Base-by-base conservation (phyloP, 2,797 vertebrate species). In the Gallirallus australis region DNA sequence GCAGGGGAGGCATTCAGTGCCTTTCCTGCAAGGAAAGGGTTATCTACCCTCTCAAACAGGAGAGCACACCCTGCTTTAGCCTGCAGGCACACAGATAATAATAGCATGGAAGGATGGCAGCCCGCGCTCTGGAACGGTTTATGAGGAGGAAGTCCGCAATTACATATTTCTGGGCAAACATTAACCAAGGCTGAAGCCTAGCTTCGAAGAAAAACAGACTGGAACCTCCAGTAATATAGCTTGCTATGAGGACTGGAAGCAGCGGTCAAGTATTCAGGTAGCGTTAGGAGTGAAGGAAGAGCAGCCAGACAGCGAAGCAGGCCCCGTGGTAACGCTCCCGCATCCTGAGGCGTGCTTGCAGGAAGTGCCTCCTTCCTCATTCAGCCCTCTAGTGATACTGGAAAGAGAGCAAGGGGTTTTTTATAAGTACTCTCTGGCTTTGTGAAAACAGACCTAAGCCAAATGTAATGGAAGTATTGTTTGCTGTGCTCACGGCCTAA, bases 141-240 rank as follows among this genome's bases (percentile, higher is more conserved):
- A 98, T 98, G 98, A 98, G 98, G 98, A 98, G 98, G 98, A 99
- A 98, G 98, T 98, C 98, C 89, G 86, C 98, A 98, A 98, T 99
- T 98, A 98, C 98, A 99, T 98, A 98, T 98, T 98, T 99, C 98
- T 98, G 98, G 98, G 98, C 98, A 99, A 99, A 99, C 98, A 98
- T 98, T 98, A 99, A 99, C 98, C 98, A 97, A 97, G 97, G 96
- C 95, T 96, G 97, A 97, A 98, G 97, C 97, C 86, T 90, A 97
- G 97, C 95, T 97, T 98, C 90, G 95, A 96, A 98, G 97, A 94
- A 97, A 97, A 98, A 98, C 97, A 94, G 96, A 86, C 97, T 97
- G 96, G 95, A 94, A 95, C 83, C 97, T 97, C 91, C 95, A 95
- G 96, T 89, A 93, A 86, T 82, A 53, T 70, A 87, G 96, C 96